These are phyloP conservation scores for Brachionus manjavacas DNA, from an alignment of 1,140 invertebrate genomes.

Conservation along the genomic window DNA sequence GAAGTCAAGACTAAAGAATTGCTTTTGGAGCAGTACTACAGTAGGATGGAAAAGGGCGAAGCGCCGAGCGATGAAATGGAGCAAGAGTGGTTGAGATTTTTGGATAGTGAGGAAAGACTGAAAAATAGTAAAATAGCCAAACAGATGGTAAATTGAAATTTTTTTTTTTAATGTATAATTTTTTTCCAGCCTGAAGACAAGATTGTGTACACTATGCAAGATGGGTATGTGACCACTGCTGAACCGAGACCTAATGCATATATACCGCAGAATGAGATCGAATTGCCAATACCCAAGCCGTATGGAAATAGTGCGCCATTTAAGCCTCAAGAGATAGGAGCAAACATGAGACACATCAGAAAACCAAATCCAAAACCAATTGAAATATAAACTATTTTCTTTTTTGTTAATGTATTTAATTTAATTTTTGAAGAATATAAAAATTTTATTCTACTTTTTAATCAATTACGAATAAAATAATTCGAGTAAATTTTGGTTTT, in stretches of 20 bases:
- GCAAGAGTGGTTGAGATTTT: slow-evolving; percentile 49
- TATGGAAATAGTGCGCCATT: slow-evolving; percentile 57
- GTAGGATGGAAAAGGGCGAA: slow-evolving; percentile 49
- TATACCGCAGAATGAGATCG: slow-evolving; percentile 56
- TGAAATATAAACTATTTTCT: slow-evolving; percentile 51
- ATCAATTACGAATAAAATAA: not conserved
- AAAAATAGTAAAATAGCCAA: not conserved
- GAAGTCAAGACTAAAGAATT: slow-evolving; percentile 51
- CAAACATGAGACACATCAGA: slow-evolving; percentile 56
- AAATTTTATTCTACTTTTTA: not conserved
- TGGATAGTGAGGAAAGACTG: slow-evolving; percentile 48
- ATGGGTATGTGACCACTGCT: slow-evolving; percentile 54
- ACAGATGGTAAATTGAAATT: not conserved
- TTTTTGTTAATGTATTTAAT: not conserved
- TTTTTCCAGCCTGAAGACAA: slow-evolving; percentile 48
- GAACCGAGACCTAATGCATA: slow-evolving; percentile 58
- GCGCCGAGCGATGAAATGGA: slow-evolving; percentile 52
- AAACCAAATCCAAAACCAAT: slow-evolving; percentile 58
- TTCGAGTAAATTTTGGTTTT: too few relatives aligned
- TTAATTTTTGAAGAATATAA: not conserved
- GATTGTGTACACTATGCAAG: slow-evolving; percentile 52
- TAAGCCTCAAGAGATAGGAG: slow-evolving; percentile 54
- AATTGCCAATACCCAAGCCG: slow-evolving; percentile 56
- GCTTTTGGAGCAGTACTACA: slow-evolving; percentile 48
- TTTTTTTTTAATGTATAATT: not conserved